Evolutionary conservation across 2,797 vertebrate species (phyloP), one percentile per base, ranked within the genome.

Genomic region (Nyctalus aviator): DNA sequence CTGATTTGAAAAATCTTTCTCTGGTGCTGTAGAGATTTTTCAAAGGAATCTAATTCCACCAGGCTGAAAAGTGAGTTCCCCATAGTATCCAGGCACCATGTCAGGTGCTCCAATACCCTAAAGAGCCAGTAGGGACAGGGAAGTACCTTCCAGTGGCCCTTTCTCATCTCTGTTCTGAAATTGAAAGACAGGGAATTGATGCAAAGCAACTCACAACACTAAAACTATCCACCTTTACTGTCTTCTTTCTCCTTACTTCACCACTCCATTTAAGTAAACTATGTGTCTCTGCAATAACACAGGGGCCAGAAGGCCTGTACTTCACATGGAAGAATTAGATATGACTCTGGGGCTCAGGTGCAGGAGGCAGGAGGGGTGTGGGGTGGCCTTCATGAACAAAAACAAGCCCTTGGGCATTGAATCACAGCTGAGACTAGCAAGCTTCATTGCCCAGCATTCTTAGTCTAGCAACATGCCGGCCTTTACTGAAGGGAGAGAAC

Each of bases 311-410:
- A 62, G 50, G 41, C 68, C 8, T 91, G 7, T 88, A 72, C 37
- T 7, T 95, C 55, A 72, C 32, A 84, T 50, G 44, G 14, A 86
- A 84, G 35, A 94, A 57, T 95, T 95, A 91, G 50, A 73, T 90
- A 71, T 86, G 41, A 94, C 27, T 92, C 82, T 82, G 89, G 95
- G 95, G 90, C 93, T 97, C 96, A 96, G 95, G 94, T 96, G 96
- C 79, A 87, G 81, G 55, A 53, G 18, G 62, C 68, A 68, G 79
- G 81, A 77, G 44, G 84, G 53, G 55, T 30, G 20, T 78, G 46
- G 84, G 62, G 37, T 0, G 12, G 62, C 89, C 94, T 96, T 96
- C 95, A 77, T 94, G 41, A 77, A 96, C 87, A 84, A 93, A 90
- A 96, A 94, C 62, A 93, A 96, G 96, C 50, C 83, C 95, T 95